These are phyloP conservation scores for Prosapia bicincta DNA, from an alignment of 2,888 invertebrate genomes.

Conservation along the genomic window DNA sequence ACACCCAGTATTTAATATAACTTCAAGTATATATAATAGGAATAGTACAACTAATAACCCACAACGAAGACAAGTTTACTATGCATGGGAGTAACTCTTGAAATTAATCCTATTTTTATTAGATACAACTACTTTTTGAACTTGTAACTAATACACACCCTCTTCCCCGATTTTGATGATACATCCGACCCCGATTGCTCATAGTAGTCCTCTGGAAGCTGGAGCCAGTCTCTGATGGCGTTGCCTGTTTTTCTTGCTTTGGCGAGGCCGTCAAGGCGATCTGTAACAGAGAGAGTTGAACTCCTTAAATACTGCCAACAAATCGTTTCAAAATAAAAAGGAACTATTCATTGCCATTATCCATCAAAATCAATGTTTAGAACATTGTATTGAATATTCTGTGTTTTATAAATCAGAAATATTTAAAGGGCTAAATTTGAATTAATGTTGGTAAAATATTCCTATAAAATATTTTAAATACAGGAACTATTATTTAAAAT, in stretches of 20 bases:
- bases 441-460: too few species aligned
- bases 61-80: background rate
- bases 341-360: background rate
- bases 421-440: too few species aligned
- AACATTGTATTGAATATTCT: too few species aligned
- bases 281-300: conserved; percentile 55
- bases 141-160: conserved; percentile 54
- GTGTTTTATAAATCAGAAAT: too few species aligned
- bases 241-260: conserved; percentile 63
- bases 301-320: conserved; percentile 10
- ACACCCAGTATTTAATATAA: too few species aligned
- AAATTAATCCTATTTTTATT: background rate
- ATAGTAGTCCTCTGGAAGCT: conserved; percentile 73
- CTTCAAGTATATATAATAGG: too few species aligned
- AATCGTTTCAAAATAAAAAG: too few species aligned
- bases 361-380: background rate
- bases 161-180: conserved; percentile 71
- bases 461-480: too few species aligned
- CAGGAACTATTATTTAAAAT: too few species aligned
- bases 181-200: conserved; percentile 47
- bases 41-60: background rate
- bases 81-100: too few species aligned
- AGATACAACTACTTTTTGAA: too few species aligned
- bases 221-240: conserved; percentile 91
- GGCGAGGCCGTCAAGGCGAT: conserved; percentile 87